Evolutionary conservation across 2,888 invertebrate species (phyloP).

Genomic region (Nysson spinosus): DNA sequence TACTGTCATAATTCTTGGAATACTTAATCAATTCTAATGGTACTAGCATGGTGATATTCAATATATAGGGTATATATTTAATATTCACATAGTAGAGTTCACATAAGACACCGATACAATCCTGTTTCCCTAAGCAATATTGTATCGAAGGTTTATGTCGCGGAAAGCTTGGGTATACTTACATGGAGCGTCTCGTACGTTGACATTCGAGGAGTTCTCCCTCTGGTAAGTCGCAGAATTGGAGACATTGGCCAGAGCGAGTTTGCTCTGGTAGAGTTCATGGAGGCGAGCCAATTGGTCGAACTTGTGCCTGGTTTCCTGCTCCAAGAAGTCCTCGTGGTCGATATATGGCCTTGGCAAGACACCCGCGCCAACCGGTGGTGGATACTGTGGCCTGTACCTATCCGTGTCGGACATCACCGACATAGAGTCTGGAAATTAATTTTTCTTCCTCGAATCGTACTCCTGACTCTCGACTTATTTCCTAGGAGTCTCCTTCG

Average conservation of each 20-base stretch:
- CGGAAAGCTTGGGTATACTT: constrained; percentile 57
- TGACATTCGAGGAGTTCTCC: constrained; percentile 73
- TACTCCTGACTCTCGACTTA: not conserved
- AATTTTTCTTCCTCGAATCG: constrained; percentile 19
- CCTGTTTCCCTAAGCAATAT: too few relatives aligned
- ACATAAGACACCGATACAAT: too few relatives aligned
- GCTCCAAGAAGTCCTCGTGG: constrained; percentile 78
- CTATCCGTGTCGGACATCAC: constrained; percentile 76
- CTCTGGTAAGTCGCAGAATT: constrained; percentile 82
- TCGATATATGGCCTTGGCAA: constrained; percentile 74
- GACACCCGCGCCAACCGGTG: constrained; percentile 69
- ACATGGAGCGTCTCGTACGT: constrained; percentile 73
- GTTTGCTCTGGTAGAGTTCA: constrained; percentile 88
- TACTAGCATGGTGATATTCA: too few relatives aligned
- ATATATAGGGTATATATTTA: too few relatives aligned
- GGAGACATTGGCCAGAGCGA: constrained; percentile 86
- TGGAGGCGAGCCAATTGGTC: constrained; percentile 90
- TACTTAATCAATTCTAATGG: too few relatives aligned
- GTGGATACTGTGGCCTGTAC: constrained; percentile 73
- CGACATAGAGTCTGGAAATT: constrained; percentile 77
- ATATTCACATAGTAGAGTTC: too few relatives aligned
- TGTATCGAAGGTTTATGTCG: too few relatives aligned
- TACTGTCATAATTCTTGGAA: too few relatives aligned
- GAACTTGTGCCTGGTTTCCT: constrained; percentile 81
- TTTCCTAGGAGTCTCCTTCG: not conserved